These are phyloP conservation scores for Vireo altiloquus DNA, from an alignment of 2,113 vertebrate species.

Conservation along the genomic window DNA sequence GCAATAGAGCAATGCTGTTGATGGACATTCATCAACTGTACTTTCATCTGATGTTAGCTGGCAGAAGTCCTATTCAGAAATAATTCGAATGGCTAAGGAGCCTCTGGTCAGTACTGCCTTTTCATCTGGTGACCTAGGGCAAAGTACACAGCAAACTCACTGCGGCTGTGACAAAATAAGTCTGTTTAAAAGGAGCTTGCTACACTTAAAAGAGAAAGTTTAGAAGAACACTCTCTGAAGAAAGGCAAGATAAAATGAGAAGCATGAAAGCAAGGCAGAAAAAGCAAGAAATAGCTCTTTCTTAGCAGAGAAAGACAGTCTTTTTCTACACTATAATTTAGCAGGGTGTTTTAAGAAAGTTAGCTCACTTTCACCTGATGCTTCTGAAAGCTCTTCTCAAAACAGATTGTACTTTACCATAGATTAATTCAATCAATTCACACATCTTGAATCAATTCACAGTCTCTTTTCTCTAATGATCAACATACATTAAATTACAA, in stretches of 20 bases:
- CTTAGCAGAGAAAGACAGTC: neutral
- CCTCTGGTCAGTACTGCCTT: neutral
- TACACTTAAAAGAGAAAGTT: neutral
- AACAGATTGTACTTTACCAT: neutral
- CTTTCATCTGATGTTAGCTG: neutral
- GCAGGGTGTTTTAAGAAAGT: neutral
- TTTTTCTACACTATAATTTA: slow-evolving; percentile 13
- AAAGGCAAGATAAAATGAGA: neutral
- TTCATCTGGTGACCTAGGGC: neutral
- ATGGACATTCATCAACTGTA: neutral
- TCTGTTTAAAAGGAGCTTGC: neutral
- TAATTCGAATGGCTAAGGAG: neutral
- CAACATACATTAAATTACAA: neutral
- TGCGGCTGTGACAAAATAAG: neutral
- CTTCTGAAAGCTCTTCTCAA: slow-evolving; percentile 25
- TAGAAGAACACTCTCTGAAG: neutral
- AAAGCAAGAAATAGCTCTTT: neutral
- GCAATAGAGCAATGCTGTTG: neutral
- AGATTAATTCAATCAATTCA: neutral
- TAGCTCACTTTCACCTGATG: neutral
- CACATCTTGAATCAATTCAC: neutral
- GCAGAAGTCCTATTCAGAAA: neutral
- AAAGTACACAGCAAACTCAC: neutral
- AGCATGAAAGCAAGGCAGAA: neutral
- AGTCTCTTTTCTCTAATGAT: slow-evolving; percentile 1